Percentiles rank a stretch among this genome's conserved stretches.
Evolutionary conservation across 2,888 invertebrate species (phyloP).

Genomic region (Cheilosia pagana): DNA sequence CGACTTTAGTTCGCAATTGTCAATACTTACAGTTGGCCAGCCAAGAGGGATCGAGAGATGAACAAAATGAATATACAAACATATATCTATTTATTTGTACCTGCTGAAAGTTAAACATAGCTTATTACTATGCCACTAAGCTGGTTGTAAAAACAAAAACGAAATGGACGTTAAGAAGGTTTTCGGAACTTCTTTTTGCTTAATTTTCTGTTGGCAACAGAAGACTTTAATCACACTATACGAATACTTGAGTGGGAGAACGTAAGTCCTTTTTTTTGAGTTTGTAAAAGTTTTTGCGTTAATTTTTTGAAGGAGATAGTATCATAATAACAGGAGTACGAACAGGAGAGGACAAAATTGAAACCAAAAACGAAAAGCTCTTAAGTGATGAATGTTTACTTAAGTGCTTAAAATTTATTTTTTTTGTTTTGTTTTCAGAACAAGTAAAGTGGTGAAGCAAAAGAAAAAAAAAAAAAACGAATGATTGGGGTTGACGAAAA

Average conservation of each 20-base stretch:
- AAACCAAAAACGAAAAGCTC: conserved; percentile 65
- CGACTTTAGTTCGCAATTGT: conserved; percentile 54
- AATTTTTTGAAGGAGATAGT: conserved; percentile 51
- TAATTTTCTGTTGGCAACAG: conserved; percentile 18
- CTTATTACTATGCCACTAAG: conserved; percentile 63
- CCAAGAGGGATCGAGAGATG: conserved; percentile 1
- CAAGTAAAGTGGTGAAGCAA: conserved; percentile 28
- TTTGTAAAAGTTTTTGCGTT: conserved; percentile 43
- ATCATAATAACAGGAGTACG: conserved; percentile 47
- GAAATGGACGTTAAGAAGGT: conserved; percentile 30
- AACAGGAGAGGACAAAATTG: conserved; percentile 43
- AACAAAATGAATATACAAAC: too few species aligned
- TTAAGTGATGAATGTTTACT: conserved; percentile 76
- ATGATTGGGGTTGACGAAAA: conserved; percentile 69
- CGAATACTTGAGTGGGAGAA: background rate
- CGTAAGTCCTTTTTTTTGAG: conserved; percentile 8
- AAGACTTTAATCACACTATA: conserved; percentile 33
- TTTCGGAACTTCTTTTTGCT: conserved; percentile 21
- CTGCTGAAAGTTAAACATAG: conserved; percentile 51
- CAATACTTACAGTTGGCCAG: conserved; percentile 51
- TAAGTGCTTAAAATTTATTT: conserved; percentile 75
- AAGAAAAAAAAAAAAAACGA: conserved; percentile 42
- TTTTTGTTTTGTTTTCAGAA: conserved; percentile 30
- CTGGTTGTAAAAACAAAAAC: conserved; percentile 31
- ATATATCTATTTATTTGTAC: too few species aligned